Evolutionary conservation across 2,113 vertebrate genomes (phyloP).

Genomic region (Thymallus thymallus): DNA sequence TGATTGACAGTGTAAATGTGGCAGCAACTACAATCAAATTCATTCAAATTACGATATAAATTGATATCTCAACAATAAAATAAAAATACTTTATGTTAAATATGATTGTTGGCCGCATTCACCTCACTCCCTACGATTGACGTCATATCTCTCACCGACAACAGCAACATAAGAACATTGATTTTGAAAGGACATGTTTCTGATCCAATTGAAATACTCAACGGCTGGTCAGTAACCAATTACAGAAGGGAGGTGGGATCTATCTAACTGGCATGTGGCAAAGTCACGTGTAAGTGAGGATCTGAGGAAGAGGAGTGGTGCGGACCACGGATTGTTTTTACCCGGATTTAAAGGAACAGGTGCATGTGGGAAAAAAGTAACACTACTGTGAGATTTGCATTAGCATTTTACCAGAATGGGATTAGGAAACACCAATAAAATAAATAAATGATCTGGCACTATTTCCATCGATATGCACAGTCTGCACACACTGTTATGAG

Average conservation of each 20-base stretch:
- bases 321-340: slow-evolving; percentile 41
- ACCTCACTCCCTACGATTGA: slow-evolving; percentile 62
- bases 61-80: not conserved
- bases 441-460: too few relatives aligned
- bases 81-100: slow-evolving; percentile 13
- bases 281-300: slow-evolving; percentile 68
- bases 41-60: not conserved
- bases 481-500: too few relatives aligned
- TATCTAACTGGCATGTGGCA: slow-evolving; percentile 23
- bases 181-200: slow-evolving; percentile 35
- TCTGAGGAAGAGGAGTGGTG: slow-evolving; percentile 58
- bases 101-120: slow-evolving; percentile 12
- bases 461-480: too few relatives aligned
- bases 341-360: slow-evolving; percentile 54
- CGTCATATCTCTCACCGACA: slow-evolving; percentile 67
- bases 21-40: not conserved
- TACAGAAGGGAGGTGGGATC: slow-evolving; percentile 32
- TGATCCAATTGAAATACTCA: slow-evolving; percentile 51
- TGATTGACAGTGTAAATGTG: not conserved
- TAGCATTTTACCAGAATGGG: too few relatives aligned
- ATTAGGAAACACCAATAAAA: too few relatives aligned
- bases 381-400: too few relatives aligned
- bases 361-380: slow-evolving; percentile 13
- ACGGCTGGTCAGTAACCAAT: slow-evolving; percentile 60
- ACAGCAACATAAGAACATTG: slow-evolving; percentile 59